Conservation (phyloP, 2,797 vertebrate genomes). For the Alcedo quadribrachys region DNA sequence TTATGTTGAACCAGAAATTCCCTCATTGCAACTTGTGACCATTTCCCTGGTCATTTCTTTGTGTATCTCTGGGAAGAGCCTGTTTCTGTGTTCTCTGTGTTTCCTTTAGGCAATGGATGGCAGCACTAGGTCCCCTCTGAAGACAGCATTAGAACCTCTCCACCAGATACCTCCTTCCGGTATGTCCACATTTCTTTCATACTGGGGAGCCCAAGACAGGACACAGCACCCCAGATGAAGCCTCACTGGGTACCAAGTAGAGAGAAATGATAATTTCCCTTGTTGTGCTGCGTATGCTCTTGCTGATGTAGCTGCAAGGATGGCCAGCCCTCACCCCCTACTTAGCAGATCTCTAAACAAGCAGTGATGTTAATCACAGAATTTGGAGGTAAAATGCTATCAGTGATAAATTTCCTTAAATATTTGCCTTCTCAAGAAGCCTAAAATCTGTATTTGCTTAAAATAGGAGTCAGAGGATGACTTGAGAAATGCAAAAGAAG, state of each 20-base stretch:
- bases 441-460: neutral
- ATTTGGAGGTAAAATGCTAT: neutral
- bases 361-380: neutral
- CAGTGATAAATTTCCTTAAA: neutral
- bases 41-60: neutral
- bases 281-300: fast-evolving
- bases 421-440: neutral
- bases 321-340: neutral
- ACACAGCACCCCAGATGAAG: neutral
- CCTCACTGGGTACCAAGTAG: neutral
- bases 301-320: neutral
- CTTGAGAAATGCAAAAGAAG: neutral
- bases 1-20: neutral
- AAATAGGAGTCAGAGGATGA: neutral
- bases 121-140: fast-evolving
- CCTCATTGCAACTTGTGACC: neutral
- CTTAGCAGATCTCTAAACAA: neutral
- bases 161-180: neutral
- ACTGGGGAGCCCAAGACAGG: neutral
- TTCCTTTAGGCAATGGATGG: neutral
- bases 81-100: neutral
- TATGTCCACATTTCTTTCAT: neutral
- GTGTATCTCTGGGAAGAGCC: neutral
- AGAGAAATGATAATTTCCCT: neutral
- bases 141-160: neutral